Evolutionary conservation across 2,888 invertebrate genomes (phyloP).

Genomic region (Drosophila mimica): DNA sequence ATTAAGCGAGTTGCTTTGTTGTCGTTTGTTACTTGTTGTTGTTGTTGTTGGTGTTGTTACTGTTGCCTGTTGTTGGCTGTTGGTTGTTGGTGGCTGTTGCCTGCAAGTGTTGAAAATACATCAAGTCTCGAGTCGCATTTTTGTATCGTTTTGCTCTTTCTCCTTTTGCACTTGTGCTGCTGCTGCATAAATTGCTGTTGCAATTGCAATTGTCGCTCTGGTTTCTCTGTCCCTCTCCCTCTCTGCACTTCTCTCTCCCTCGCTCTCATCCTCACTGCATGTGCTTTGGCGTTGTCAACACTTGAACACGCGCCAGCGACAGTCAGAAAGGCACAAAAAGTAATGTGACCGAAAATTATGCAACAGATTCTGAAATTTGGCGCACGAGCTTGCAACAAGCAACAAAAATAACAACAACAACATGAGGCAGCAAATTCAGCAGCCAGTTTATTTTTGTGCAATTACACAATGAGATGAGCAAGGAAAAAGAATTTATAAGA

Average conservation of each 20-base stretch:
- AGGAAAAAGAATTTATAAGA: conserved; percentile 24
- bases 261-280: not conserved
- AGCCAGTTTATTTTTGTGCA: conserved; percentile 75
- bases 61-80: not conserved
- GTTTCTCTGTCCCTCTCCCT: not conserved
- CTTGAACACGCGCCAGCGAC: conserved; percentile 78
- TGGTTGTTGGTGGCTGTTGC: conserved; percentile 17
- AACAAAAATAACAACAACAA: conserved; percentile 25
- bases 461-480: conserved; percentile 65
- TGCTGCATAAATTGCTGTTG: conserved; percentile 64
- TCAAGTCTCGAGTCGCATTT: conserved; percentile 45
- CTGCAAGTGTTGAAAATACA: conserved; percentile 45
- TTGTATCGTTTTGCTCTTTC: conserved; percentile 19
- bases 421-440: conserved; percentile 8
- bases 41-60: conserved; percentile 16
- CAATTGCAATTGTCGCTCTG: conserved; percentile 75
- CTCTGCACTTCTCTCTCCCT: not conserved
- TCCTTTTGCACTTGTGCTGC: conserved; percentile 26
- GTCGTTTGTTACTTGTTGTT: conserved; percentile 6
- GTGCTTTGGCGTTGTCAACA: conserved; percentile 66
- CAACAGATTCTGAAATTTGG: conserved; percentile 77
- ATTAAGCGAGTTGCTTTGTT: conserved; percentile 47
- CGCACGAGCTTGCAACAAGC: conserved; percentile 40
- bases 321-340: conserved; percentile 45
- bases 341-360: conserved; percentile 67